A percentile compares a stretch with the other conserved stretches of the same genome.
These are phyloP conservation scores for Copidosoma floridanum DNA, from an alignment of 1,140 invertebrate species.

Conservation along the genomic window DNA sequence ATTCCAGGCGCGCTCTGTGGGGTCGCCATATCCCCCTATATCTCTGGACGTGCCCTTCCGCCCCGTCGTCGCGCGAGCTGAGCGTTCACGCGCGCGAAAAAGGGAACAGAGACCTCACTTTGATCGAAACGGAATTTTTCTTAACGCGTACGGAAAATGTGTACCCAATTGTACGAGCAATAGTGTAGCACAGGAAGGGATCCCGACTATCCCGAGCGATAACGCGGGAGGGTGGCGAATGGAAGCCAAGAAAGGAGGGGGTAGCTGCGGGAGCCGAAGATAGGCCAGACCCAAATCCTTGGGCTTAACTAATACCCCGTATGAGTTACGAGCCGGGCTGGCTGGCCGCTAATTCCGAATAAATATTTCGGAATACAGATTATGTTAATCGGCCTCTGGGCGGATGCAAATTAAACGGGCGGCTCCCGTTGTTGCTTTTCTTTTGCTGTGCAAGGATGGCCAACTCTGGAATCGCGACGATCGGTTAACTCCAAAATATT, in stretches of 20 bases:
- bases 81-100: no score
- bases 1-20: no score
- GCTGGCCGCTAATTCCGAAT: conserved; percentile 56
- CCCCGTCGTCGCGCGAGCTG: no score
- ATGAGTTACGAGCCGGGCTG: conserved; percentile 50
- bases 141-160: no score
- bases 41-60: no score
- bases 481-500: no score
- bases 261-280: conserved; percentile 33
- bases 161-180: no score
- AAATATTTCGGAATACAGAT: conserved; percentile 58
- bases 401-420: conserved; percentile 23
- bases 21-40: no score
- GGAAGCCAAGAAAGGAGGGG: neutral
- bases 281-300: conserved; percentile 54
- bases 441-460: no score
- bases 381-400: conserved; percentile 52
- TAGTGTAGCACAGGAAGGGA: neutral
- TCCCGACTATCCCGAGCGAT: neutral
- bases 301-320: conserved; percentile 55
- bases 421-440: neutral
- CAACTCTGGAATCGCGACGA: no score
- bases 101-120: no score
- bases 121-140: no score
- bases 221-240: conserved; percentile 2